A percentile compares a stretch with the other conserved stretches of the same genome.
These are phyloP conservation scores for Netelia melanura DNA, from an alignment of 2,888 invertebrate species.

Conservation along the genomic window DNA sequence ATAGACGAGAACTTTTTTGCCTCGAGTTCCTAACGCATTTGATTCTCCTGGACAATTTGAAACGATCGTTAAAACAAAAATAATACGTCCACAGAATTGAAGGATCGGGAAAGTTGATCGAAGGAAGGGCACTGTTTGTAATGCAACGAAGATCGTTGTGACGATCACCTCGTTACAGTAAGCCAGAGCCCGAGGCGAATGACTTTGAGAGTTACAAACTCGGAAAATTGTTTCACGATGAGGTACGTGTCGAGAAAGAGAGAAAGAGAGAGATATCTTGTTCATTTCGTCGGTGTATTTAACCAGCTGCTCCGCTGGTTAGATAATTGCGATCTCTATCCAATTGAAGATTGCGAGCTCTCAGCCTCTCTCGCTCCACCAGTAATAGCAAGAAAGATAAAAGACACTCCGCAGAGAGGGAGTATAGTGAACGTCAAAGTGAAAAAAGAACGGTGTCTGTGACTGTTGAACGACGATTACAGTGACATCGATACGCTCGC, in stretches of 20 bases:
- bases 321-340: not conserved
- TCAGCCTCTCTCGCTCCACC: not conserved
- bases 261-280: slow-evolving; percentile 15
- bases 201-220: slow-evolving; percentile 76
- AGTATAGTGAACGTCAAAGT: not conserved
- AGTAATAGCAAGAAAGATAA: not conserved
- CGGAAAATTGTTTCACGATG: slow-evolving; percentile 22
- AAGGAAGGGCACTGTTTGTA: slow-evolving; percentile 12
- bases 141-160: slow-evolving; percentile 37
- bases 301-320: not conserved
- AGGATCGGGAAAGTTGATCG: not conserved
- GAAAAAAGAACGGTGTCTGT: not conserved
- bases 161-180: slow-evolving; percentile 75
- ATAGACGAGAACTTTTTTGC: not conserved
- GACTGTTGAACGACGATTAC: slow-evolving; percentile 1
- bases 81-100: not conserved
- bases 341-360: not conserved
- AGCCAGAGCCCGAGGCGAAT: slow-evolving; percentile 78
- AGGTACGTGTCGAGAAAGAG: not conserved
- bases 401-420: not conserved
- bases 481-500: slow-evolving; percentile 13
- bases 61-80: not conserved
- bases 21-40: not conserved
- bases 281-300: slow-evolving; percentile 1
- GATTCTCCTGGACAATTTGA: not conserved